Base-by-base conservation (phyloP, 2,888 invertebrate genomes). In the Laothoe populi region DNA sequence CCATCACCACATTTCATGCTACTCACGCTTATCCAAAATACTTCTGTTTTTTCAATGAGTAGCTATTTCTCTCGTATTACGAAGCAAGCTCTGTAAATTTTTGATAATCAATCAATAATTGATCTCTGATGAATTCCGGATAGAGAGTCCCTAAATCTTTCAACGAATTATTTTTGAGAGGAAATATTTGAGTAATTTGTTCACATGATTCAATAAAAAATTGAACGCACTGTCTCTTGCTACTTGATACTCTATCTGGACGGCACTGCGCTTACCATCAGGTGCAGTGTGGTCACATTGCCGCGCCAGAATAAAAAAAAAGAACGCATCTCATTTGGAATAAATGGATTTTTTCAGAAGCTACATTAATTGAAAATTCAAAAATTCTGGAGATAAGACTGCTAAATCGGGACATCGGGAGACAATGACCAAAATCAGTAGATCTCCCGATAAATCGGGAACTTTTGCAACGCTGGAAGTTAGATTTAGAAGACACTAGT, bases 351-450 rank as follows among this genome's bases (percentile, higher is more conserved):
- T 40, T 3, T n/a, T 40, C n/a, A 40, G 13, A n/a, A n/a, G 40
- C n/a, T n/a, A 40, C 7, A 38, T 38, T 38, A 38, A 5, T 26
- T 26, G 26, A 26, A 26, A 26, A 26, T 26, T 26, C 44, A 58
- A 42, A 42, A 42, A 23, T 11, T 42, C 42, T 24, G 58, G 58
- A 58, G 21, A 58, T 38, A 11, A 42, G 16, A 19, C 16, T 42
- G 40, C 58, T 58, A 58, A 58, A 58, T 58, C 58, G 58, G 58
- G 13, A 58, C 19, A 58, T 58, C 58, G 58, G 42, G 58, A 58
- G 42, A 58, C 42, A 58, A 40, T 42, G 42, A 42, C 58, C 42
- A 58, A 58, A 58, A 58, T 58, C 58, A 24, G 40, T 58, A 40
- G 58, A 58, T 58, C 23, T 58, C 42, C 58, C 58, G 24, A 58